A percentile compares a stretch with the other conserved stretches of the same genome.
phyloP scores from a whole-genome alignment of 2,797 vertebrate species.

The Fringilla coelebs region DNA sequence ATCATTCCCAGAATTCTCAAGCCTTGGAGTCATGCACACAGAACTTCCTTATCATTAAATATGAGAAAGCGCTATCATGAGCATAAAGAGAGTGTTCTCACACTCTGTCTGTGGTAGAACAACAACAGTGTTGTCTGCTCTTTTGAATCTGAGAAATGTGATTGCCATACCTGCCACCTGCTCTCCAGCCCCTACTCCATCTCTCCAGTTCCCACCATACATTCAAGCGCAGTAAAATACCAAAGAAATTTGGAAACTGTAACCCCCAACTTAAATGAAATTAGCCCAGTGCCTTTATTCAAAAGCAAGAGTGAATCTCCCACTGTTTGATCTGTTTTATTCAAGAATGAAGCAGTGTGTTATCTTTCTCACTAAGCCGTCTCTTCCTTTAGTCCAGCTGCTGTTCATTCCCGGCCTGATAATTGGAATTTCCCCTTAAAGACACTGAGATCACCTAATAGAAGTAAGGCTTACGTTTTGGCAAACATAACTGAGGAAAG shows the following conservation, averaged over 20 bases:
- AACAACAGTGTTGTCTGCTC: neutral
- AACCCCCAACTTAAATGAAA: neutral
- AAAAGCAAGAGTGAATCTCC: neutral
- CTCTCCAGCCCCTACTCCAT: neutral
- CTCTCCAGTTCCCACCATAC: rapidly evolving
- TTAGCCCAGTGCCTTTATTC: neutral
- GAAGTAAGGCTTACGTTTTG: neutral
- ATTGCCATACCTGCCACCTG: rapidly evolving
- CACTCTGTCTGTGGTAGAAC: neutral
- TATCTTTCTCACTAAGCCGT: neutral
- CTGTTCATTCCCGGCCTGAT: neutral
- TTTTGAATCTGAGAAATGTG: neutral
- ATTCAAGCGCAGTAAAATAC: neutral
- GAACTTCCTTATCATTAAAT: neutral
- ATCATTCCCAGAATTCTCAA: neutral
- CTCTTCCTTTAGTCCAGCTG: neutral
- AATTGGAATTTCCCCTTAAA: neutral
- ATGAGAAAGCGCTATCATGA: no score
- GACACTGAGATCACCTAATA: neutral
- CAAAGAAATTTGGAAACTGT: neutral
- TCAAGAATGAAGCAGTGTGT: neutral
- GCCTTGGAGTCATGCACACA: neutral
- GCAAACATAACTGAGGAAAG: neutral
- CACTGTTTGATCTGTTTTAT: neutral
- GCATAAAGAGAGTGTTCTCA: neutral